Evolutionary conservation across 1,140 invertebrate species (phyloP).

Genomic region (Drosophila pectinifera): DNA sequence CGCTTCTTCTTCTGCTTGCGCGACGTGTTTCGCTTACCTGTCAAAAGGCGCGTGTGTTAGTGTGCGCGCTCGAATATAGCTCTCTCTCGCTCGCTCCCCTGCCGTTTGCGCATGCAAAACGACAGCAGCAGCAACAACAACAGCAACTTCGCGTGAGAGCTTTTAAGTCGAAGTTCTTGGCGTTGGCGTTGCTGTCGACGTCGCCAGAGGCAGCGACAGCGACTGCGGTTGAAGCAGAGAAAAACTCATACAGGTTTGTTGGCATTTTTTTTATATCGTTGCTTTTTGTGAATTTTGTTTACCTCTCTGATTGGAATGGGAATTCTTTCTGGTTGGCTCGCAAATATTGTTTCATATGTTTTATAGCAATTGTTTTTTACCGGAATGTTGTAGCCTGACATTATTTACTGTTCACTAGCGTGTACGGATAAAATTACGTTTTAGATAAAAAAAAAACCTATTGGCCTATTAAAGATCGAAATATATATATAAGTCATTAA

Average conservation of each 20-base stretch:
- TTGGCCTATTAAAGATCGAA: neutral
- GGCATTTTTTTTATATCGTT: constrained; percentile 59
- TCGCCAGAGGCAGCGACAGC: constrained; percentile 36
- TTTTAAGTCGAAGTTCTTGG: constrained; percentile 73
- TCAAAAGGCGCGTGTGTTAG: constrained; percentile 35
- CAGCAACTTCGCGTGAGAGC: constrained; percentile 36
- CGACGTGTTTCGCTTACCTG: constrained; percentile 72
- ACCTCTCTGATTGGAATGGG: constrained; percentile 37
- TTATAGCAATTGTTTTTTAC: constrained; percentile 9
- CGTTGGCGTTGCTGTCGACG: constrained; percentile 33
- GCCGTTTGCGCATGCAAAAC: constrained; percentile 48
- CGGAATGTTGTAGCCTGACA: neutral
- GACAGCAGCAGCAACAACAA: constrained; percentile 34
- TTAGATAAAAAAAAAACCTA: neutral
- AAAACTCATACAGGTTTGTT: constrained; percentile 56
- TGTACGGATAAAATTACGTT: too few relatives aligned
- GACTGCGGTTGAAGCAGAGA: constrained; percentile 18
- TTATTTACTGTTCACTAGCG: neutral
- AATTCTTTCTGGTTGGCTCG: constrained; percentile 30
- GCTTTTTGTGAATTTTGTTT: constrained; percentile 47
- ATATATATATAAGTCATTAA: too few relatives aligned
- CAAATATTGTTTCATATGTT: constrained; percentile 49
- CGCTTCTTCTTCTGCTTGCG: constrained; percentile 43
- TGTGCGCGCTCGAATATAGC: constrained; percentile 25
- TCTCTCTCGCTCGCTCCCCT: constrained; percentile 15